Percentiles rank a stretch among this genome's conserved stretches.
phyloP scores from a whole-genome alignment of 2,797 vertebrate species.

The Lithobates pipiens region DNA sequence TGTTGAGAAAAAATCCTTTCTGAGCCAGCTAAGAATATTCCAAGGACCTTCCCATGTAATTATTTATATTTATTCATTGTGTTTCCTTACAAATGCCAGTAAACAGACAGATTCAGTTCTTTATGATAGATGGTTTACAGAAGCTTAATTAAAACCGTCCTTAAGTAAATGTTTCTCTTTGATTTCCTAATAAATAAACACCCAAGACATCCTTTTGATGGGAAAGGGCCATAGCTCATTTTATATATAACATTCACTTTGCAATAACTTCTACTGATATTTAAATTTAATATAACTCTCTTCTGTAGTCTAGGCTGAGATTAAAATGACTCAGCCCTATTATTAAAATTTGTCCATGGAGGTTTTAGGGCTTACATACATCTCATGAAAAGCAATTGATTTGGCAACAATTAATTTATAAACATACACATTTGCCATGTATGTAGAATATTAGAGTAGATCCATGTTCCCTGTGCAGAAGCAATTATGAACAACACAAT shows the following conservation, averaged over 20 bases:
- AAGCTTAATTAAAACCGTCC: not conserved
- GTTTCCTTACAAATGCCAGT: not conserved
- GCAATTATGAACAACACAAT: not conserved
- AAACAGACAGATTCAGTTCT: not conserved
- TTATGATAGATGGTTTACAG: not conserved
- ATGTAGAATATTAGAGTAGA: not conserved
- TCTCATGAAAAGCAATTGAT: not conserved
- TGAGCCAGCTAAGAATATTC: not conserved
- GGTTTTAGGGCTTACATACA: not conserved
- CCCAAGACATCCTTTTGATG: not conserved
- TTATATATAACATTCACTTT: not conserved
- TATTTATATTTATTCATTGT: not conserved
- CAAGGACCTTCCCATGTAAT: not conserved
- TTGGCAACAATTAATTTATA: not conserved
- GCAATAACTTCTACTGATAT: not conserved
- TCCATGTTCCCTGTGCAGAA: not conserved
- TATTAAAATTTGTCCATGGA: not conserved
- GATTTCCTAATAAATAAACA: constrained; percentile 1
- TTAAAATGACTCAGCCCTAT: not conserved
- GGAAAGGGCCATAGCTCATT: not conserved
- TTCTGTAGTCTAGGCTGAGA: not conserved
- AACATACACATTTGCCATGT: not conserved
- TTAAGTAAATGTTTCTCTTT: not conserved
- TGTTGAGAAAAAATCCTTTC: not conserved
- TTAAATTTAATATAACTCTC: not conserved